Base-by-base conservation (phyloP, 2,797 vertebrate species). In the Myiothlypis coronata region DNA sequence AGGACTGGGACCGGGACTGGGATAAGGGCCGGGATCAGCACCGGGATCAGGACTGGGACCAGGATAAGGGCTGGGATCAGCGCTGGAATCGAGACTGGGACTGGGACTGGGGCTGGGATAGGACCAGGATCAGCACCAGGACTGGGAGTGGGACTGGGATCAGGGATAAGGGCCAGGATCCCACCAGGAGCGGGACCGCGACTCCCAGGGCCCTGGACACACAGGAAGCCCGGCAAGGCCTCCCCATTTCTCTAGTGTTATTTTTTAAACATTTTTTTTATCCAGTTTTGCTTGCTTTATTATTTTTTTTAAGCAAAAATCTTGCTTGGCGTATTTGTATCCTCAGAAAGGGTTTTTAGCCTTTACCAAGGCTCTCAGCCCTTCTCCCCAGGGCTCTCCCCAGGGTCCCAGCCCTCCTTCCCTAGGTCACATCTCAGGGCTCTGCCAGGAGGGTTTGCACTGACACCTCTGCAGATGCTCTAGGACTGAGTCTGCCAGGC, bases 151-250 rank as follows among this genome's bases (percentile, higher is more conserved):
- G 30, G 52, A 49, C 47, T 6, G 14, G 47, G 14, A 46, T 44
- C 44, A 12, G 24, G 24, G 14, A 46, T 44, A 21, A 12, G 37
- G 24, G 3, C 4, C 24, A 4, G 34, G 22, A 19, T 3, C 28
- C 49, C 3, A n/a, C 4, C 6, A 2, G 28, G 50, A n/a, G 2
- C 6, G 2, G 41, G 7, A 49, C 9, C 3, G 1, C 3, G 1
- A 3, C 13, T 24, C 32, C 41, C 43, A 2, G 6, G 26, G 35
- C 3, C 17, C 32, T 1, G 1, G 12, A 10, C 15, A 7, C 63
- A 37, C 37, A 52, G 0, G 3, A 19, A 24, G 13, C 52, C 23
- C 2, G 1, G 15, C 10, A 43, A 21, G 8, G n/a, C 30, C 34
- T 22, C 39, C n/a, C 26, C 4, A 12, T 8, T 13, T 39, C 46